Conservation (phyloP, 2,888 invertebrate genomes). For the Tipula unca region DNA sequence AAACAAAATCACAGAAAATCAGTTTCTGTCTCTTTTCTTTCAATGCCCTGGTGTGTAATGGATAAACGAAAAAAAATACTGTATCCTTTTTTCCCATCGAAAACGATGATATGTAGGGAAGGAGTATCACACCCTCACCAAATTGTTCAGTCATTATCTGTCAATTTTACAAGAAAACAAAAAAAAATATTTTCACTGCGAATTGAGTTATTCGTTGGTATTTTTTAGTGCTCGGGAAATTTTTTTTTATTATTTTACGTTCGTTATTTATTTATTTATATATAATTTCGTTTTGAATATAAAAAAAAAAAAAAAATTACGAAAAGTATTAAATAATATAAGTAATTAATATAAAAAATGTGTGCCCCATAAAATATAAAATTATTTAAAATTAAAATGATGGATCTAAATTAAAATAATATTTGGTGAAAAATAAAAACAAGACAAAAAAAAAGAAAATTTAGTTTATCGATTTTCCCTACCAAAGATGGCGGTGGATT, state of each 20-base stretch:
- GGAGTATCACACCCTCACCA: neutral
- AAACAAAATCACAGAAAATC: neutral
- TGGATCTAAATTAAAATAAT: neutral
- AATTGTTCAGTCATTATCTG: neutral
- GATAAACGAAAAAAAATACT: neutral
- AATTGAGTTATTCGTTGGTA: neutral
- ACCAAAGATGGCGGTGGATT: constrained; percentile 16
- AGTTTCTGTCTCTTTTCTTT: neutral
- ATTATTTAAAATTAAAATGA: neutral
- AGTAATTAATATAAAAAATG: neutral
- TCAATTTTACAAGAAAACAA: neutral
- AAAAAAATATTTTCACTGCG: neutral
- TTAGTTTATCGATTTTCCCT: constrained; percentile 17
- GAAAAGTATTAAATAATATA: neutral
- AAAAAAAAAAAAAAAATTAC: neutral
- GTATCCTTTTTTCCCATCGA: neutral
- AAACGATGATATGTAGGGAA: neutral
- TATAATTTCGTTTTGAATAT: neutral
- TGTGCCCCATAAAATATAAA: neutral
- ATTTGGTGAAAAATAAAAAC: neutral
- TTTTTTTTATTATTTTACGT: neutral
- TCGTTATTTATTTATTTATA: neutral
- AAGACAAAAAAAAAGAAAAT: neutral
- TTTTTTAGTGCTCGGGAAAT: neutral
- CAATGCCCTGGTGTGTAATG: neutral